Conservation (phyloP, 2,888 invertebrate genomes). For the Eubasilissa splendida region DNA sequence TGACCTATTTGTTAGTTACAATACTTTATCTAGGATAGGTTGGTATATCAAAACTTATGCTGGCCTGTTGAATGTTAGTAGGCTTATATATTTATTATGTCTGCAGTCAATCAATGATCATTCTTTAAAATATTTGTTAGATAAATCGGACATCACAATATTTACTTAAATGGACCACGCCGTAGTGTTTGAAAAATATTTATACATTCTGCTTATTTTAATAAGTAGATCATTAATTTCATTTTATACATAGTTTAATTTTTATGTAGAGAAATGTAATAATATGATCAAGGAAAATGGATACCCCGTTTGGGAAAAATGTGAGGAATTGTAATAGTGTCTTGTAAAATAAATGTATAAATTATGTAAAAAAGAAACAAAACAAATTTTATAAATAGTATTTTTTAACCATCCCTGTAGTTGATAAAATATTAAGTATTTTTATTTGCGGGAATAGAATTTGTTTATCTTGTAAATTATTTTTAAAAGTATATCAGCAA, state of each 20-base stretch:
- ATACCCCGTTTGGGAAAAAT: slow-evolving; percentile 12
- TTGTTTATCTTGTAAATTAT: background rate
- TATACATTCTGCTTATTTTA: slow-evolving; percentile 2
- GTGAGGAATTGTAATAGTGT: slow-evolving; percentile 32
- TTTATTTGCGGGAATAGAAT: slow-evolving; percentile 21
- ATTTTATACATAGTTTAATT: background rate
- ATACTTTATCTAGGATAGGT: too few relatives aligned
- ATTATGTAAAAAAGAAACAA: slow-evolving; percentile 9
- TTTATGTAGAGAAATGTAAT: slow-evolving; percentile 1
- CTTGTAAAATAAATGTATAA: slow-evolving; percentile 30
- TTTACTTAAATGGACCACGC: background rate
- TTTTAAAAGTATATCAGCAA: too few relatives aligned
- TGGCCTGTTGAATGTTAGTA: too few relatives aligned
- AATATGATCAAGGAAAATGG: background rate
- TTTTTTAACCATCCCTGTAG: slow-evolving; percentile 34
- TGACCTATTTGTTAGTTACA: too few relatives aligned
- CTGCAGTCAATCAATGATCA: too few relatives aligned
- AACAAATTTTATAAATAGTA: slow-evolving; percentile 26
- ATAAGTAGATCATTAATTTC: slow-evolving; percentile 3
- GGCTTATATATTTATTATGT: too few relatives aligned
- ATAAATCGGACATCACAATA: too few relatives aligned
- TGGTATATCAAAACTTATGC: too few relatives aligned
- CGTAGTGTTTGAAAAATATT: slow-evolving; percentile 9
- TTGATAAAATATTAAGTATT: slow-evolving; percentile 6
- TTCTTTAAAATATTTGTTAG: too few relatives aligned